Conservation (phyloP, 2,113 vertebrate genomes). For the Phrynosoma blainvillii region DNA sequence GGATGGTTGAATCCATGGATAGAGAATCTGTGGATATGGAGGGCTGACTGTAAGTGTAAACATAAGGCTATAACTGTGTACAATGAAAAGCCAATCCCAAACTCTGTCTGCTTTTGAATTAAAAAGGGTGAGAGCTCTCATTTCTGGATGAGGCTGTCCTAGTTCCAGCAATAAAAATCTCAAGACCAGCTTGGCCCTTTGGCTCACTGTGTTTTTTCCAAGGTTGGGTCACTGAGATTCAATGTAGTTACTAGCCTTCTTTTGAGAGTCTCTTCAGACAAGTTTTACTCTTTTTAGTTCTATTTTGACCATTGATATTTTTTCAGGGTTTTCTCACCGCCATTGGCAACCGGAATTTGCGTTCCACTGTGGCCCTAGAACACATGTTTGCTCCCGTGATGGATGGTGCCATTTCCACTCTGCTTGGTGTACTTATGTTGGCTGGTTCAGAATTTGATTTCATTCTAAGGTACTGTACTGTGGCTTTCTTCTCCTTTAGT, state of each 20-base stretch:
- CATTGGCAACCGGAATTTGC: conserved; percentile 75
- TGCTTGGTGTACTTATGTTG: conserved; percentile 84
- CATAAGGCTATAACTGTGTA: background rate
- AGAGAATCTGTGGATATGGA: no score
- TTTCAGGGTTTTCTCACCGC: conserved; percentile 81
- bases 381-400: conserved; percentile 81
- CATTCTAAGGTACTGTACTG: conserved; percentile 77
- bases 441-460: conserved; percentile 83
- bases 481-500: background rate
- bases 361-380: conserved; percentile 73
- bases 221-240: background rate
- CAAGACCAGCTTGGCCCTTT: background rate
- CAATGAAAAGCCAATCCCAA: background rate
- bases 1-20: no score
- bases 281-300: background rate
- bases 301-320: background rate
- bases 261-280: background rate
- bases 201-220: background rate
- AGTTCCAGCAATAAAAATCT: background rate
- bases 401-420: conserved; percentile 80
- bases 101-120: background rate
- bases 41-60: background rate
- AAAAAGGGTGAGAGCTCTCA: background rate
- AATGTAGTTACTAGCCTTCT: background rate
- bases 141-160: background rate